phyloP scores from a whole-genome alignment of 2,888 invertebrate species.

The Cheilosia vulpina region DNA sequence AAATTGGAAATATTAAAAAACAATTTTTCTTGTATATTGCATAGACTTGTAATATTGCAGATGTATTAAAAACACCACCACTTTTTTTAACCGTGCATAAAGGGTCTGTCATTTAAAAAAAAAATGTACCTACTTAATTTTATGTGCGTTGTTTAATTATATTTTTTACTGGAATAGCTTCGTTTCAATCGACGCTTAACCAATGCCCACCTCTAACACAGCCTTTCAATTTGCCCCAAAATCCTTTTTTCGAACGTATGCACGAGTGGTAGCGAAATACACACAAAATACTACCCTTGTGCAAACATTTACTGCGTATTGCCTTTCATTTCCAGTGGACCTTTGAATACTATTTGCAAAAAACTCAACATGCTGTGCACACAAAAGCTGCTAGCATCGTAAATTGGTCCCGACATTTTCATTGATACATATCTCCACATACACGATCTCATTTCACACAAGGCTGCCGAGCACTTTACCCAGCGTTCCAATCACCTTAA shows the following conservation, averaged over 20 bases:
- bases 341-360: slow-evolving; percentile 22
- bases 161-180: no score
- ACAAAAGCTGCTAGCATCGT: slow-evolving; percentile 37
- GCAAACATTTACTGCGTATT: not conserved
- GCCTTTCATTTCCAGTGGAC: not conserved
- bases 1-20: no score
- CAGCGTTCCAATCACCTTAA: slow-evolving; percentile 65
- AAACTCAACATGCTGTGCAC: slow-evolving; percentile 32
- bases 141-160: no score
- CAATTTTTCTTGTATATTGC: no score
- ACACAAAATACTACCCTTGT: not conserved
- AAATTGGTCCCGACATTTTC: slow-evolving; percentile 48
- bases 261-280: not conserved
- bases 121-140: no score
- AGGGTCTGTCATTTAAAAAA: no score
- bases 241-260: not conserved
- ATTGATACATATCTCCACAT: slow-evolving; percentile 1
- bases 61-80: no score
- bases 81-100: no score
- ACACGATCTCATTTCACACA: slow-evolving; percentile 8
- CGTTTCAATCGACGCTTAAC: no score
- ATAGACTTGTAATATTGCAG: no score
- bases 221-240: no score
- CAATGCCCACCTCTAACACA: not conserved
- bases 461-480: slow-evolving; percentile 51